A percentile compares a stretch with the other conserved stretches of the same genome.
These are phyloP conservation scores for Apomyelois bistriatella DNA, from an alignment of 2,888 invertebrate species.

Conservation along the genomic window DNA sequence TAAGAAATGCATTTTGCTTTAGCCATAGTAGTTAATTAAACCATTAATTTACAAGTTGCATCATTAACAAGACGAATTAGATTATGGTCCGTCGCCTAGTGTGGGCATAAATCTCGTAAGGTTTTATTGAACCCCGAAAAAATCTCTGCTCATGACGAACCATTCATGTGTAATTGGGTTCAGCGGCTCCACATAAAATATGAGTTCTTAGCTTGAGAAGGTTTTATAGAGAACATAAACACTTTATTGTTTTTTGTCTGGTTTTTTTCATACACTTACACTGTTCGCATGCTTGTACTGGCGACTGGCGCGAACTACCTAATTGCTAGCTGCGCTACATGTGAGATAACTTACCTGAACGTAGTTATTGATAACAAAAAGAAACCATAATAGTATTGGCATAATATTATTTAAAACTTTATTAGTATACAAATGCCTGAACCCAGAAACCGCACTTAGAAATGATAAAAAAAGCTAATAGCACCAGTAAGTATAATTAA, in stretches of 20 bases:
- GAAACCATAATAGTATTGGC: no score
- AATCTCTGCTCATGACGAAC: constrained; percentile 72
- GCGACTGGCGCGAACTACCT: not conserved
- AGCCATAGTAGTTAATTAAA: not conserved
- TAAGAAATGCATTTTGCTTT: no score
- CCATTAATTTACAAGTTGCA: constrained; percentile 56
- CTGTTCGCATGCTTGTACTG: constrained; percentile 30
- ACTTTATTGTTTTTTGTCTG: constrained; percentile 70
- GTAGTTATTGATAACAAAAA: not conserved
- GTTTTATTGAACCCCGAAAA: constrained; percentile 69
- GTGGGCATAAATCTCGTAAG: constrained; percentile 60
- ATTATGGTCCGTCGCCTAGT: constrained; percentile 50
- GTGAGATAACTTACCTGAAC: not conserved
- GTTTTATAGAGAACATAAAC: constrained; percentile 76
- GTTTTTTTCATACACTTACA: constrained; percentile 47
- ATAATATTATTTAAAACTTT: no score
- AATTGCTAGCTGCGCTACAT: not conserved
- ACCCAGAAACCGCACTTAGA: no score
- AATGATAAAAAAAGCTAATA: no score
- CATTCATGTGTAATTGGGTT: constrained; percentile 76
- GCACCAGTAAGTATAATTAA: no score
- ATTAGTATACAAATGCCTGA: no score
- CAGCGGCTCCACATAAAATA: constrained; percentile 71
- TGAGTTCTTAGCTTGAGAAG: constrained; percentile 60
- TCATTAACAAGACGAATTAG: constrained; percentile 54